A percentile compares a stretch with the other conserved stretches of the same genome.
phyloP scores from a whole-genome alignment of 2,888 invertebrate genomes.

The Tenthredo notha region DNA sequence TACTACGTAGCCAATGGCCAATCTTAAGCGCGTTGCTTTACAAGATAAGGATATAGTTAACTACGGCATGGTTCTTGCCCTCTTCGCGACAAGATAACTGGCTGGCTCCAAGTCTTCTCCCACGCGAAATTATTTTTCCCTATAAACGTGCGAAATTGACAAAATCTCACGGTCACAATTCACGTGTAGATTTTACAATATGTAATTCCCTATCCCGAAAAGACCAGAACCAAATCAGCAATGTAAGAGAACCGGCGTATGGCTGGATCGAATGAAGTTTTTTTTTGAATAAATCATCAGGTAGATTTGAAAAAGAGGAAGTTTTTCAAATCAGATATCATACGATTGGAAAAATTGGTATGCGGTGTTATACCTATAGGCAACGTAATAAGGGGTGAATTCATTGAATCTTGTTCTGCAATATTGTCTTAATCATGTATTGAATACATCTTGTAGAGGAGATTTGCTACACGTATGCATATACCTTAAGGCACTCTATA shows the following conservation, averaged over 20 bases:
- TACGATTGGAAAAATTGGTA: not conserved
- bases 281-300: not conserved
- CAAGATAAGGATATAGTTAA: slow-evolving; percentile 71
- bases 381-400: not conserved
- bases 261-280: not conserved
- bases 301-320: not conserved
- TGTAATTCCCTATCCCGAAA: not conserved
- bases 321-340: not conserved
- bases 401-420: not conserved
- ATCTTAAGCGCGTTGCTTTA: slow-evolving; percentile 75
- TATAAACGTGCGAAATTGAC: slow-evolving; percentile 34
- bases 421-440: slow-evolving; percentile 5
- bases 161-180: not conserved
- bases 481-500: not conserved
- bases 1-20: slow-evolving; percentile 59
- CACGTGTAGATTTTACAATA: not conserved
- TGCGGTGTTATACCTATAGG: not conserved
- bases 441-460: not conserved
- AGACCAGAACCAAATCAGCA: not conserved
- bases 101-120: slow-evolving; percentile 30
- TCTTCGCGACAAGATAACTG: slow-evolving; percentile 44
- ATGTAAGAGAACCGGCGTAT: not conserved
- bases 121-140: slow-evolving; percentile 33
- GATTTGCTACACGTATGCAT: not conserved
- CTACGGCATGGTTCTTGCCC: slow-evolving; percentile 38